Conservation (phyloP, 2,888 invertebrate genomes). For the Melanargia galathea region DNA sequence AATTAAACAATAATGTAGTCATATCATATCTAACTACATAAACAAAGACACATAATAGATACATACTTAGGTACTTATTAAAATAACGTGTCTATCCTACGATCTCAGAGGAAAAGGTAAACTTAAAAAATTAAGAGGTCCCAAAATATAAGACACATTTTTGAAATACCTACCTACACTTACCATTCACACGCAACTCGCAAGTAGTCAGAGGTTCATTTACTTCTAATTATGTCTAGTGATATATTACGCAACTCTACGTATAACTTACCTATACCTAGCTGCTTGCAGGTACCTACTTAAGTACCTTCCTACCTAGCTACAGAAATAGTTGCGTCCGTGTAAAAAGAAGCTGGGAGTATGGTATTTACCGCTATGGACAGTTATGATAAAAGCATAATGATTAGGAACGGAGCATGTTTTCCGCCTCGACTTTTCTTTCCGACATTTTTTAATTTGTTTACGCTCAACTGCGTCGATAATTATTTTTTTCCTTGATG, state of each 20-base stretch:
- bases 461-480: slow-evolving; percentile 10
- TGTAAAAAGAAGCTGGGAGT: slow-evolving; percentile 33
- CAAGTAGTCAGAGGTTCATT: slow-evolving; percentile 49
- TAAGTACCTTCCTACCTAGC: background rate
- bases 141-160: too few species aligned
- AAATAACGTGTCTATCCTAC: too few species aligned
- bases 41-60: too few species aligned
- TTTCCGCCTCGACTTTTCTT: slow-evolving; percentile 18
- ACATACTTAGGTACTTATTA: too few species aligned
- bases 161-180: slow-evolving; percentile 4
- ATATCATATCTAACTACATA: too few species aligned
- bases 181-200: slow-evolving; percentile 39
- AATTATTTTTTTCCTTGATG: background rate
- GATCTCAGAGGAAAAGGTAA: too few species aligned
- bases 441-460: slow-evolving; percentile 20
- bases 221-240: slow-evolving; percentile 51
- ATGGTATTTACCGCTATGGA: slow-evolving; percentile 51
- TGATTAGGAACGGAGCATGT: slow-evolving; percentile 21
- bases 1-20: too few species aligned
- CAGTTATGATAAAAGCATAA: slow-evolving; percentile 18
- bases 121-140: too few species aligned
- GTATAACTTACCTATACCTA: slow-evolving; percentile 35
- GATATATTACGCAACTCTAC: slow-evolving; percentile 58
- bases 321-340: slow-evolving; percentile 3
- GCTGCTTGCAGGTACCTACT: too few species aligned